Conservation (phyloP, 1,140 invertebrate genomes). For the Zeugodacus cucurbitae region DNA sequence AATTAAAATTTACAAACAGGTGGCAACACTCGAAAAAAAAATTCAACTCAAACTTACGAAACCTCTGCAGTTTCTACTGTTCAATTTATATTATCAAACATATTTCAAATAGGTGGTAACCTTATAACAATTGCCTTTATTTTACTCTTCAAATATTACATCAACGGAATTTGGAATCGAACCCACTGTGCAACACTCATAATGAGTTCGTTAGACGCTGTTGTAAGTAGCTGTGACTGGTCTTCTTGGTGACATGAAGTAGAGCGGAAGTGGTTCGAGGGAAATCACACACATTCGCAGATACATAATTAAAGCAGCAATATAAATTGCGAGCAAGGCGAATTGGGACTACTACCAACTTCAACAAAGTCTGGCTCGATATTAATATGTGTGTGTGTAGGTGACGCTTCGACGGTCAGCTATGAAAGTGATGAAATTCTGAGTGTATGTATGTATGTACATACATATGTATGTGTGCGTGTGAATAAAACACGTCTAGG, state of each 20-base stretch:
- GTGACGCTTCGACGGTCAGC: neutral
- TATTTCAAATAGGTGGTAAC: too few relatives aligned
- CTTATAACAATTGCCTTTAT: too few relatives aligned
- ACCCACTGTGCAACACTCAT: conserved; percentile 8
- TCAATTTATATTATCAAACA: too few relatives aligned
- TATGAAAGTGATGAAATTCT: neutral
- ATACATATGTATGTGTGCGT: too few relatives aligned
- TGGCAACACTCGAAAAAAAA: too few relatives aligned
- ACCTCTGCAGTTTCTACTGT: too few relatives aligned
- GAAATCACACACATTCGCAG: neutral
- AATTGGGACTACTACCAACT: neutral
- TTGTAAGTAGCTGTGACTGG: conserved; percentile 2
- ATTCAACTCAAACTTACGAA: too few relatives aligned
- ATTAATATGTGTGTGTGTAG: neutral
- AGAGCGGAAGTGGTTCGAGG: conserved; percentile 20
- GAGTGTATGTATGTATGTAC: neutral
- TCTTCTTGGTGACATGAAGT: conserved; percentile 27
- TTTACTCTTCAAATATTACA: neutral
- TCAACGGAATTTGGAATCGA: too few relatives aligned
- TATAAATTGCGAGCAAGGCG: neutral
- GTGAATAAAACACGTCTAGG: neutral
- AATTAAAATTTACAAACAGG: too few relatives aligned
- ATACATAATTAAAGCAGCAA: neutral
- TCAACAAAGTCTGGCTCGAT: neutral
- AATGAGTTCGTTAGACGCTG: conserved; percentile 26